These are phyloP conservation scores for Chrysotoxum bicinctum DNA, from an alignment of 2,888 invertebrate species.

Conservation along the genomic window DNA sequence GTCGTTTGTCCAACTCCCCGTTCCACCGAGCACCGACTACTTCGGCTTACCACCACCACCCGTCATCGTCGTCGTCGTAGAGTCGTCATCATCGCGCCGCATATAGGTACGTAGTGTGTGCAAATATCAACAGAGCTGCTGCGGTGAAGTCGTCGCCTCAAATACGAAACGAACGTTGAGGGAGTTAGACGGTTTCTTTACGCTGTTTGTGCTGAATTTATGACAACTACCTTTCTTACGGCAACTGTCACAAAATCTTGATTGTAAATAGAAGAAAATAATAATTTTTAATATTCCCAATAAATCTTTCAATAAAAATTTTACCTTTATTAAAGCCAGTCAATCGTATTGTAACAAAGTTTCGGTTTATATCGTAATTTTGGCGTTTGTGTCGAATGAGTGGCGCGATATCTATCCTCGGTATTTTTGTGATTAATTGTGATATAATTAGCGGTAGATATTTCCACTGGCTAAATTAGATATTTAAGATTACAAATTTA, in stretches of 20 bases:
- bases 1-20: constrained; percentile 61
- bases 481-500: constrained; percentile 46
- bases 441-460: constrained; percentile 55
- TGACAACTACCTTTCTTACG: constrained; percentile 53
- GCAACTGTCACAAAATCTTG: constrained; percentile 28
- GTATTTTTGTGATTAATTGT: constrained; percentile 68
- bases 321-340: not conserved
- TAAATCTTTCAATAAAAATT: not conserved
- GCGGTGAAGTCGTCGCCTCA: constrained; percentile 71
- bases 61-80: constrained; percentile 13
- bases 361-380: not conserved
- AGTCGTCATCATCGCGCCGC: constrained; percentile 23
- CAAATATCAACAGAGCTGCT: constrained; percentile 58
- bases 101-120: constrained; percentile 52
- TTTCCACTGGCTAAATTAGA: constrained; percentile 38
- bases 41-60: constrained; percentile 7
- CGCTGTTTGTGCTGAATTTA: constrained; percentile 66
- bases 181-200: constrained; percentile 71
- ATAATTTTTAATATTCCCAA: not conserved
- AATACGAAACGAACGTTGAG: constrained; percentile 71
- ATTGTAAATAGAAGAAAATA: constrained; percentile 4
- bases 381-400: not conserved
- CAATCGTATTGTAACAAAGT: not conserved
- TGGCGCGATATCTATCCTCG: constrained; percentile 58
- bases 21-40: constrained; percentile 6